Conservation (phyloP, 2,797 vertebrate genomes). For the Zalophus californianus region DNA sequence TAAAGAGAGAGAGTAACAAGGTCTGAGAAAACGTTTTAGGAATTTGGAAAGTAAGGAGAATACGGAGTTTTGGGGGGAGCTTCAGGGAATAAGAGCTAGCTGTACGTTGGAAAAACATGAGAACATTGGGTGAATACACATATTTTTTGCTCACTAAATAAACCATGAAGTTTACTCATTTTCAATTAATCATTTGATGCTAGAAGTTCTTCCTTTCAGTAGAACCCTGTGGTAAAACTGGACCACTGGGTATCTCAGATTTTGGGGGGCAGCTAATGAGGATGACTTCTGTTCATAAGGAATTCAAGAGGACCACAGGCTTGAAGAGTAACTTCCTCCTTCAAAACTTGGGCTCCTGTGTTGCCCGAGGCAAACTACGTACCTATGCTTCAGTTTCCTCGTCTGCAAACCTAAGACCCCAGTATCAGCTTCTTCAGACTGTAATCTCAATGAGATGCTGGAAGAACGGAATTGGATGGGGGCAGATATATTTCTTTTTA, state of each 20-base stretch:
- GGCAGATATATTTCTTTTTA: neutral
- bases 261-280: neutral
- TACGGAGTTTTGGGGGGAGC: neutral
- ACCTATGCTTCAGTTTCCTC: neutral
- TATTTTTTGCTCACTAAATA: neutral
- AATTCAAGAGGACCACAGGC: neutral
- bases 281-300: neutral
- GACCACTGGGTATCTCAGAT: neutral
- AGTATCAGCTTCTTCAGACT: neutral
- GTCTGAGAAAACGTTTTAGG: neutral
- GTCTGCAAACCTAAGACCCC: neutral
- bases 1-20: neutral
- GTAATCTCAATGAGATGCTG: neutral
- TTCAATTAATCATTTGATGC: neutral
- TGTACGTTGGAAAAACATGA: neutral
- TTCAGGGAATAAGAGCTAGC: neutral
- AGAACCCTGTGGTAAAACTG: neutral
- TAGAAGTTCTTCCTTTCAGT: neutral
- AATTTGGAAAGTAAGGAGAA: neutral
- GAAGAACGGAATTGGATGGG: neutral
- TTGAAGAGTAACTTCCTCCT: neutral
- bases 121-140: neutral
- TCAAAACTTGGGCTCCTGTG: neutral
- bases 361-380: neutral
- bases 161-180: neutral